phyloP scores from a whole-genome alignment of 1,140 invertebrate species.

The Drosophila pectinifera region DNA sequence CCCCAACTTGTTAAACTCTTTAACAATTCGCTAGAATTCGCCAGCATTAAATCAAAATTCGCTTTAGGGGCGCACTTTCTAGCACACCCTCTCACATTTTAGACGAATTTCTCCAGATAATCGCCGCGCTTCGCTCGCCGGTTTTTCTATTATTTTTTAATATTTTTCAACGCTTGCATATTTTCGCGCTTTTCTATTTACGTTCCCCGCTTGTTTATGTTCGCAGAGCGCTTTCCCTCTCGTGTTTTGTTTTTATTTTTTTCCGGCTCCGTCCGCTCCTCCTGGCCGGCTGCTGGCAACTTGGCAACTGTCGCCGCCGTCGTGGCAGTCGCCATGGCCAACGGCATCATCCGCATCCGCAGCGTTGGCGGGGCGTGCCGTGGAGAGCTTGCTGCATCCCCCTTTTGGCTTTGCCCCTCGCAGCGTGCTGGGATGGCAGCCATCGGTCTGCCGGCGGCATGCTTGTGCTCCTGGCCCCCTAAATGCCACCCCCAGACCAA shows the following conservation, averaged over 20 bases:
- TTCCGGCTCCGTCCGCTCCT: constrained; percentile 64
- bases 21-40: neutral
- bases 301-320: constrained; percentile 54
- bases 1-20: neutral
- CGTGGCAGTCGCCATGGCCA: constrained; percentile 13
- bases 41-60: constrained; percentile 13
- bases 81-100: neutral
- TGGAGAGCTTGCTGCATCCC: constrained; percentile 73
- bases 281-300: constrained; percentile 69
- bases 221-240: constrained; percentile 13
- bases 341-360: constrained; percentile 24
- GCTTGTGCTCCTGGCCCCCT: constrained; percentile 39
- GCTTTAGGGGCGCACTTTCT: constrained; percentile 8
- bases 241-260: constrained; percentile 35
- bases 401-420: constrained; percentile 5
- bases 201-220: constrained; percentile 37
- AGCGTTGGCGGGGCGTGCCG: constrained; percentile 49
- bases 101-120: constrained; percentile 16
- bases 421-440: constrained; percentile 49
- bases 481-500: neutral
- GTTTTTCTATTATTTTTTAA: constrained; percentile 71
- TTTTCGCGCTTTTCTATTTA: constrained; percentile 66
- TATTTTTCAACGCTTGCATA: constrained; percentile 61
- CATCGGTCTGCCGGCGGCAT: constrained; percentile 74
- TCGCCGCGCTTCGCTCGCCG: constrained; percentile 14